phyloP scores from a whole-genome alignment of 2,888 invertebrate species.

The Dicycla oo region DNA sequence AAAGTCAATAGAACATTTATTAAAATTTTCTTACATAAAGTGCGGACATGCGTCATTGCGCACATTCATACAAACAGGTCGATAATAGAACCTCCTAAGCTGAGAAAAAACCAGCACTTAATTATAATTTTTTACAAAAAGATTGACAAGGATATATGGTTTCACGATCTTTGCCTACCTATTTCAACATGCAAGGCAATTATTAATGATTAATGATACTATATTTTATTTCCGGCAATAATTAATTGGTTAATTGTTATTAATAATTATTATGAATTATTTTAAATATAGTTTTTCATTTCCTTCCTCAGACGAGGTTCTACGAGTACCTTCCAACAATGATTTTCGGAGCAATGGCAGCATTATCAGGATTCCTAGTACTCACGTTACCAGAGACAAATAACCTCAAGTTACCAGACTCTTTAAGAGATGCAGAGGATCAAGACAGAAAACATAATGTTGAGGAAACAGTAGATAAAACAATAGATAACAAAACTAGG shows the following conservation, averaged over 20 bases:
- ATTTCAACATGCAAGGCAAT: conserved; percentile 14
- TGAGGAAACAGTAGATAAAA: conserved; percentile 60
- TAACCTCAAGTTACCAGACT: conserved; percentile 91
- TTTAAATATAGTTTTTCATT: not conserved
- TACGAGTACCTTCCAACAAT: conserved; percentile 90
- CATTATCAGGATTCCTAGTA: conserved; percentile 89
- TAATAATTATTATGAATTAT: not conserved
- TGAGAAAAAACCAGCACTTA: not conserved
- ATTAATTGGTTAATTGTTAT: not conserved
- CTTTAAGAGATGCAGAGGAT: conserved; percentile 90
- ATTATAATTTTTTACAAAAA: not conserved
- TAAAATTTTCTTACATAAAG: not conserved
- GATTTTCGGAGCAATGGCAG: conserved; percentile 90
- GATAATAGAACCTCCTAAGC: not conserved
- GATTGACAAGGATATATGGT: conserved; percentile 18
- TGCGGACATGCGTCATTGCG: too few species aligned
- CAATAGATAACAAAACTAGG: conserved; percentile 68
- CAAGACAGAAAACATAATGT: conserved; percentile 74
- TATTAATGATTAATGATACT: not conserved
- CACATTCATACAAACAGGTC: not conserved
- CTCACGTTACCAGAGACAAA: conserved; percentile 92
- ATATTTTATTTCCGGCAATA: not conserved
- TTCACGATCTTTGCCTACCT: conserved; percentile 2
- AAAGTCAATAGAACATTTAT: not conserved
- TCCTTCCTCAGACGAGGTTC: conserved; percentile 78